Conservation (phyloP, 1,140 invertebrate genomes). For the Trichoplusia ni region DNA sequence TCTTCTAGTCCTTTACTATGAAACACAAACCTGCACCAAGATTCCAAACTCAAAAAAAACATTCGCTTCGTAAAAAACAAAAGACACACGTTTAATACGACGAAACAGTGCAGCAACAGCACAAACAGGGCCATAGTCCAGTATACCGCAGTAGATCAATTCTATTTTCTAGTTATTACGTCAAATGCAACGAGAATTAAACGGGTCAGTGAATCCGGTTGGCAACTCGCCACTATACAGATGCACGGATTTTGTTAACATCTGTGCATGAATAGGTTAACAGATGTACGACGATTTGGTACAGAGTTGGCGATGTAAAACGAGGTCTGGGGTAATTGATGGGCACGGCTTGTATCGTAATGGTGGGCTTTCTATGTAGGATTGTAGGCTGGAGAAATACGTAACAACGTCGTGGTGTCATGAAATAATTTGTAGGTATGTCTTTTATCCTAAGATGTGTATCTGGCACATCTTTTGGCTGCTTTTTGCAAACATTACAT, state of each 20-base stretch:
- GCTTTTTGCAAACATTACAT: no score
- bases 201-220: constrained; percentile 30
- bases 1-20: no score
- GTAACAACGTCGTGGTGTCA: no score
- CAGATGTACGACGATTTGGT: background rate
- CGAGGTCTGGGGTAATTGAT: no score
- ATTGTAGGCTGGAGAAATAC: no score
- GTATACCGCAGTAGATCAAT: constrained; percentile 19
- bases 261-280: background rate
- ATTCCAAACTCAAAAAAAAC: no score
- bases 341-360: no score
- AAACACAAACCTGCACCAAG: no score
- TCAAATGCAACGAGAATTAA: constrained; percentile 26
- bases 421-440: no score
- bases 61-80: background rate
- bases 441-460: no score
- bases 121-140: background rate
- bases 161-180: constrained; percentile 22
- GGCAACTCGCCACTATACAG: constrained; percentile 27
- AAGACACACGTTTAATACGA: background rate
- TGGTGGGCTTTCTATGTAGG: no score
- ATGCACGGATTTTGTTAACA: constrained; percentile 12
- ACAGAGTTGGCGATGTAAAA: background rate
- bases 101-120: background rate
- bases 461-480: no score